Percentiles rank a stretch among this genome's conserved stretches.
phyloP scores from a whole-genome alignment of 2,113 vertebrate genomes.

The Ramphastos sulfuratus region DNA sequence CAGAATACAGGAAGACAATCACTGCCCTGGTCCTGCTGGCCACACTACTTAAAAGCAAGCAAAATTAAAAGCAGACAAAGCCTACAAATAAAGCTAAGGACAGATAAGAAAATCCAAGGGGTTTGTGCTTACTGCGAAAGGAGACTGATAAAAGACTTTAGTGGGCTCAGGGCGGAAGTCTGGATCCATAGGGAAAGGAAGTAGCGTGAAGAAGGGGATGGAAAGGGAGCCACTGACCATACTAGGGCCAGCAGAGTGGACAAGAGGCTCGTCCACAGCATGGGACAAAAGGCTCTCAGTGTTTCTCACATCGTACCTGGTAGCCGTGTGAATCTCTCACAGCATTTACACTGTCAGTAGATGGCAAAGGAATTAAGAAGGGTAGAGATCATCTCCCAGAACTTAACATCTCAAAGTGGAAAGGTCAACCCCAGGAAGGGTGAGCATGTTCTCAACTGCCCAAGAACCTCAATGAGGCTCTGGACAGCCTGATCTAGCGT shows the following conservation, averaged over 20 bases:
- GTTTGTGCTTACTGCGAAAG: background rate
- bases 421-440: too few relatives aligned
- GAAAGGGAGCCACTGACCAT: fast-evolving
- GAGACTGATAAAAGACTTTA: background rate
- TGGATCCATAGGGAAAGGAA: background rate
- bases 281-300: background rate
- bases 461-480: too few relatives aligned
- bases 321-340: fast-evolving
- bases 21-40: too few relatives aligned
- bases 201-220: fast-evolving
- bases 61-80: background rate
- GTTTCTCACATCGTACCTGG: fast-evolving
- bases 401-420: fast-evolving
- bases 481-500: too few relatives aligned
- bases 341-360: background rate
- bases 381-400: background rate
- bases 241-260: too few relatives aligned
- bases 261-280: too few relatives aligned
- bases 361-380: fast-evolving
- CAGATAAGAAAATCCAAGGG: background rate
- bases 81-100: background rate
- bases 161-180: background rate
- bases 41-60: background rate
- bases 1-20: too few relatives aligned
- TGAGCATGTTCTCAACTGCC: fast-evolving